Conservation (phyloP, 1,140 invertebrate species). For the Physella acuta region DNA sequence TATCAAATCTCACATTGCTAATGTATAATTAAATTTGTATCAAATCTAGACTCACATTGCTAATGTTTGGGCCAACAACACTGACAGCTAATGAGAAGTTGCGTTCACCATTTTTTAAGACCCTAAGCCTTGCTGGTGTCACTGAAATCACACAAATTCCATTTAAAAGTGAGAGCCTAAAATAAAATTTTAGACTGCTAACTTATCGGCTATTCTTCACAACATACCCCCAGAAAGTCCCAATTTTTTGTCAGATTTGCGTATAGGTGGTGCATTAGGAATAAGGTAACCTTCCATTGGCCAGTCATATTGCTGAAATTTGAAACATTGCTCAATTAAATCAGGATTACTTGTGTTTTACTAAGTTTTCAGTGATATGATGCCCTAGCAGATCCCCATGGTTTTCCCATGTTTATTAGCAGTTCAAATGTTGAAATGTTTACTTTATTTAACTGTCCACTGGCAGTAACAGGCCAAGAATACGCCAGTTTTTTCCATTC, state of each 20-base stretch:
- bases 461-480: slow-evolving; percentile 57
- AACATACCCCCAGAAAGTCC: slow-evolving; percentile 41
- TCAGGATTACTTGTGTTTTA: too few species aligned
- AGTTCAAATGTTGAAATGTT: slow-evolving; percentile 9
- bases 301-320: slow-evolving; percentile 58
- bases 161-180: too few species aligned
- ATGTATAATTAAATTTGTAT: too few species aligned
- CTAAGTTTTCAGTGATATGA: too few species aligned
- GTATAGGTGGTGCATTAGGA: slow-evolving; percentile 53
- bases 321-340: too few species aligned
- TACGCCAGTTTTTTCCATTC: slow-evolving; percentile 58
- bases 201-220: too few species aligned
- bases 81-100: slow-evolving; percentile 40
- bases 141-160: slow-evolving; percentile 4
- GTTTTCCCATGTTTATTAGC: slow-evolving; percentile 1
- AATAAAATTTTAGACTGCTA: too few species aligned
- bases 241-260: slow-evolving; percentile 37
- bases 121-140: slow-evolving; percentile 38
- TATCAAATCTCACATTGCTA: too few species aligned
- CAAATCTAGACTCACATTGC: slow-evolving; percentile 54
- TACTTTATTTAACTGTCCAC: slow-evolving; percentile 54
- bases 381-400: too few species aligned
- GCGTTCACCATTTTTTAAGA: slow-evolving; percentile 55
- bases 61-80: slow-evolving; percentile 57
- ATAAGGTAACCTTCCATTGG: slow-evolving; percentile 59